phyloP scores from a whole-genome alignment of 2,888 invertebrate genomes.

The Agonopterix subpropinquella region DNA sequence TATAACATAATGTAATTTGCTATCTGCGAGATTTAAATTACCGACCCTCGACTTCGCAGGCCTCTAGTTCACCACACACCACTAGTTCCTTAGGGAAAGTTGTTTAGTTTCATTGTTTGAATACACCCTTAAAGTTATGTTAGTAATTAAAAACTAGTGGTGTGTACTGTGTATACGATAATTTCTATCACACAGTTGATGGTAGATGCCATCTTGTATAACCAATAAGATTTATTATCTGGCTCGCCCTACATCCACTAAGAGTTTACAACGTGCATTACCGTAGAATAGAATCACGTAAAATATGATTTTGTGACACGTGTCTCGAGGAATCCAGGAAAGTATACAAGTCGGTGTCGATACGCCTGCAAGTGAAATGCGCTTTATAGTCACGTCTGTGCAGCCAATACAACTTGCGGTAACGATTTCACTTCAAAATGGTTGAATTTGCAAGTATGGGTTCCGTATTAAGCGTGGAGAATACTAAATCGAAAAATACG shows the following conservation, averaged over 20 bases:
- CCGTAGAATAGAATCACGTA: constrained; percentile 61
- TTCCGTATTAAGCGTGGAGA: not conserved
- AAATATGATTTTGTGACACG: constrained; percentile 67
- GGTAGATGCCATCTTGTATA: not conserved
- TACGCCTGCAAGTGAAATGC: constrained; percentile 40
- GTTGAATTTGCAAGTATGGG: not conserved
- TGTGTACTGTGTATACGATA: too few relatives aligned
- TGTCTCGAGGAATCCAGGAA: constrained; percentile 26
- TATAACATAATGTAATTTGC: too few relatives aligned
- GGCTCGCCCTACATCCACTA: constrained; percentile 2
- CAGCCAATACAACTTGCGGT: constrained; percentile 21
- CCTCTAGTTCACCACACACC: too few relatives aligned
- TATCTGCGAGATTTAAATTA: too few relatives aligned
- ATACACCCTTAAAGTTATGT: too few relatives aligned
- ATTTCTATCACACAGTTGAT: not conserved
- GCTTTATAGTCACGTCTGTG: constrained; percentile 27
- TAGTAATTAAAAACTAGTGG: too few relatives aligned
- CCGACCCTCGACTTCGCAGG: too few relatives aligned
- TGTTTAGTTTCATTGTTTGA: too few relatives aligned
- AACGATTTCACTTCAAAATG: constrained; percentile 12
- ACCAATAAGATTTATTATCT: not conserved
- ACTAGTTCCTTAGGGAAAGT: too few relatives aligned
- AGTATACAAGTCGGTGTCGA: not conserved
- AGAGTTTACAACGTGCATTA: constrained; percentile 12
- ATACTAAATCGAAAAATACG: not conserved